Evolutionary conservation across 2,888 invertebrate species (phyloP), one percentile per base, ranked within the genome.

Genomic region (Pyralis farinalis): DNA sequence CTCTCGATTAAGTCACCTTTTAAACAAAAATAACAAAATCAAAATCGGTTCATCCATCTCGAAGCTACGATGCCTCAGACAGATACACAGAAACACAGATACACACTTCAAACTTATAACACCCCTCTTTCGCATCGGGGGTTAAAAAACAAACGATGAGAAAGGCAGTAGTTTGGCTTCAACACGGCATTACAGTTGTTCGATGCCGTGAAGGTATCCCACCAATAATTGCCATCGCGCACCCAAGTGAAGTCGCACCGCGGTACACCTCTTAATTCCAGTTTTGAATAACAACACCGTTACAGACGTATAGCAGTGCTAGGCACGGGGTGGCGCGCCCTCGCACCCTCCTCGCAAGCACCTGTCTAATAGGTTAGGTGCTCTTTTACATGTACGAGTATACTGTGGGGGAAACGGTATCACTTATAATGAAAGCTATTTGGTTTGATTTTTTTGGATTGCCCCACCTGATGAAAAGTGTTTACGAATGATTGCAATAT

Each of bases 281-380:
- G 70, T 68, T 79, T 77, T 71, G 77, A 75, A 73, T 71, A 78
- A 78, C 80, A 76, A 77, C 74, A 74, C 72, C 66, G 75, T 78
- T 78, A 72, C 70, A 51, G 60, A 70, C 70, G 72, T 71, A 71
- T 71, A 70, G 61, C 64, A 58, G 80, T 64, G 63, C 74, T 79
- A 53, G 85, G 82, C 49, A 76, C 85, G 46, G 61, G 49, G 46
- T 41, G 44, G 59, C 57, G 53, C 82, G 25, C 72, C 71, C 71
- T 63, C 53, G 49, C 74, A 58, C 76, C 70, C 71, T 67, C 66
- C 60, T 40, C 53, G 45, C 49, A 43, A 54, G 46, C 60, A 51
- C 63, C 67, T 61, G 58, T 59, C 71, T 72, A 73, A 73, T 76
- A 69, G 66, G 66, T 52, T 49, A 58, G 33, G 33, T 31, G 31